phyloP scores from a whole-genome alignment of 1,140 invertebrate species.

The Bombus consobrinus region DNA sequence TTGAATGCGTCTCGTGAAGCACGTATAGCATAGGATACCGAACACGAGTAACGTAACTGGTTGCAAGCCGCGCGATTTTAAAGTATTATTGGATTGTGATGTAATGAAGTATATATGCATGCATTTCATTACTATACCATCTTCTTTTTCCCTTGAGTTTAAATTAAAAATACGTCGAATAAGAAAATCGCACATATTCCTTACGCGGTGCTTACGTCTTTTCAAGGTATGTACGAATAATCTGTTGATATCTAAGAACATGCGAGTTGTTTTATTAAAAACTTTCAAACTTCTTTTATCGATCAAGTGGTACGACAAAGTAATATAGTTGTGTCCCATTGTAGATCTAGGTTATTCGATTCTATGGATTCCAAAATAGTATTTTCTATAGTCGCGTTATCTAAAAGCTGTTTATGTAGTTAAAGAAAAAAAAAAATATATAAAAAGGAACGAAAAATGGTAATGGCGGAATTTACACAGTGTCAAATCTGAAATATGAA shows the following conservation, averaged over 20 bases:
- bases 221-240: background rate
- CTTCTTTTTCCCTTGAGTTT: background rate
- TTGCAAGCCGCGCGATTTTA: conserved; percentile 2
- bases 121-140: background rate
- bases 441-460: too few species aligned
- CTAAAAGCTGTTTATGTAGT: background rate
- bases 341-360: background rate
- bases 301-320: background rate
- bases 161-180: background rate
- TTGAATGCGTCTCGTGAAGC: conserved; percentile 34
- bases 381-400: background rate
- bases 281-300: too few species aligned
- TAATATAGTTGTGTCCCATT: background rate
- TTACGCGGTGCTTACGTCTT: background rate
- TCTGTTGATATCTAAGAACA: too few species aligned
- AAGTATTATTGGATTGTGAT: conserved; percentile 16
- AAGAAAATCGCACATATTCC: background rate
- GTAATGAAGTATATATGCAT: background rate
- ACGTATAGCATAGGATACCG: background rate
- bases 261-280: too few species aligned
- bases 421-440: too few species aligned
- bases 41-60: conserved; percentile 1
- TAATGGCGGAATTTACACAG: background rate
- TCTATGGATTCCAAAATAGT: background rate
- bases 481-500: background rate